phyloP scores from a whole-genome alignment of 2,888 invertebrate species.

The Agriotes lineatus region DNA sequence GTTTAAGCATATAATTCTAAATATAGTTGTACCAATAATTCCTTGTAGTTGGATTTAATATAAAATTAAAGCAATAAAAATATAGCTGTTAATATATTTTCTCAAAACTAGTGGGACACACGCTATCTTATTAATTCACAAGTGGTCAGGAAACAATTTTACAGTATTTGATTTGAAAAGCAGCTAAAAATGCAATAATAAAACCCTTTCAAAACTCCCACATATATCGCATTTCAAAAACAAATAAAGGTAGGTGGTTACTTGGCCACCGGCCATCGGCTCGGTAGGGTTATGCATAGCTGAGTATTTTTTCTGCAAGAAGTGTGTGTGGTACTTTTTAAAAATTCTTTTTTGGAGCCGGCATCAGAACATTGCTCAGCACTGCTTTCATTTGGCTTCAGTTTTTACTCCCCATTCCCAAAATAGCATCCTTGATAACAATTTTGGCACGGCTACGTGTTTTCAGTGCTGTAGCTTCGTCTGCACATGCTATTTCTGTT shows the following conservation, averaged over 20 bases:
- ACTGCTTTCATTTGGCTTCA: slow-evolving; percentile 11
- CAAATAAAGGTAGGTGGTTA: neutral
- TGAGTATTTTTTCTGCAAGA: neutral
- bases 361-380: neutral
- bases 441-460: slow-evolving; percentile 28
- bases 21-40: too few species aligned
- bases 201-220: too few species aligned
- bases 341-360: neutral
- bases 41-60: too few species aligned
- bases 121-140: too few species aligned
- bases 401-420: slow-evolving; percentile 6
- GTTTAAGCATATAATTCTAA: too few species aligned
- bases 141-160: too few species aligned
- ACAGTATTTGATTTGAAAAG: too few species aligned
- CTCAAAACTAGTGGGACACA: too few species aligned
- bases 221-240: too few species aligned
- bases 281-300: neutral
- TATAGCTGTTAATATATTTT: too few species aligned
- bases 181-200: too few species aligned
- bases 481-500: slow-evolving; percentile 26
- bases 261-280: neutral
- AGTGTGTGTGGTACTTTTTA: neutral
- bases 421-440: slow-evolving; percentile 30
- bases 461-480: slow-evolving; percentile 29
- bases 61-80: too few species aligned